These are phyloP conservation scores for Chrysolina americana DNA, from an alignment of 2,888 invertebrate genomes.

Conservation along the genomic window DNA sequence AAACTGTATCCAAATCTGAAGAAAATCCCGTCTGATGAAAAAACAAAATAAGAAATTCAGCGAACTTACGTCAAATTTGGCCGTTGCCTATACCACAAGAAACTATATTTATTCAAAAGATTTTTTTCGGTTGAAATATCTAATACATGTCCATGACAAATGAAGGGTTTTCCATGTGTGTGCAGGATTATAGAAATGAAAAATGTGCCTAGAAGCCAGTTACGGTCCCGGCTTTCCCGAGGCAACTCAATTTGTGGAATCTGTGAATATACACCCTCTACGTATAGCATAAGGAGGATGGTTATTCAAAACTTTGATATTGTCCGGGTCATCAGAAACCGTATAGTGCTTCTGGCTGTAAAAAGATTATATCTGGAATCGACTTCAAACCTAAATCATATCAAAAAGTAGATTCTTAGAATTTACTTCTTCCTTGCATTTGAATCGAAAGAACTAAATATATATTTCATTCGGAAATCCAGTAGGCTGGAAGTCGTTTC, in stretches of 20 bases:
- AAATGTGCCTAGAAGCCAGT: neutral
- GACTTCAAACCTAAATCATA: neutral
- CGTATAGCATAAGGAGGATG: neutral
- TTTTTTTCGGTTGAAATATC: neutral
- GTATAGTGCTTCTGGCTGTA: neutral
- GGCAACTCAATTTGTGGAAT: neutral
- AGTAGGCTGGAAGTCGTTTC: too few species aligned
- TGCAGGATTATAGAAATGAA: constrained; percentile 6
- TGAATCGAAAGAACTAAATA: too few species aligned
- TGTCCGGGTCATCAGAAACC: neutral
- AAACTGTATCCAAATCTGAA: too few species aligned
- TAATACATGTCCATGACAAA: neutral
- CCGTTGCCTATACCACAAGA: neutral
- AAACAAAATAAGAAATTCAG: neutral
- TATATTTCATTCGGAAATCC: too few species aligned
- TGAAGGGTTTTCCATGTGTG: constrained; percentile 1
- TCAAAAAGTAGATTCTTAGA: too few species aligned
- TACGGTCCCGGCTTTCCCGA: neutral
- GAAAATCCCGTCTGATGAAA: neutral
- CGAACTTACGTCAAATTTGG: neutral
- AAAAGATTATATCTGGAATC: neutral
- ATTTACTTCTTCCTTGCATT: too few species aligned
- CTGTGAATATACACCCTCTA: neutral
- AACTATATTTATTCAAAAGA: neutral
- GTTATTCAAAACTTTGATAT: neutral